These are phyloP conservation scores for Sylvilagus floridanus DNA, from an alignment of 2,797 vertebrate species.

Conservation along the genomic window DNA sequence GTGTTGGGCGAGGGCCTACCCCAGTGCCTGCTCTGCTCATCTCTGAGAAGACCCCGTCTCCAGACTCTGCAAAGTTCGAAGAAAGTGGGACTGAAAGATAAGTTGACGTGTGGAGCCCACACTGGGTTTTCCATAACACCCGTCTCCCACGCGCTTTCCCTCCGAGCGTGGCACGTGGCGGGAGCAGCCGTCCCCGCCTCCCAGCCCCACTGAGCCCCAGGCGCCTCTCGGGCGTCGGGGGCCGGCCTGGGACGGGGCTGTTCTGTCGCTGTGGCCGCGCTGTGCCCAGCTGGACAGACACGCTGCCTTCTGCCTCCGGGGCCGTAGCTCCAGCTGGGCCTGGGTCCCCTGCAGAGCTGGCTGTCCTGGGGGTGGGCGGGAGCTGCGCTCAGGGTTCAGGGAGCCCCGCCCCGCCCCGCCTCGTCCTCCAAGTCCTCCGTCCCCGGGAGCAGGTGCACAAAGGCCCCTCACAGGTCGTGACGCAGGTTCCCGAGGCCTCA, in stretches of 20 bases:
- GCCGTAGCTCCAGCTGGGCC: not conserved
- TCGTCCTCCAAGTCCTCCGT: rapidly evolving
- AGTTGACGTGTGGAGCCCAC: no score
- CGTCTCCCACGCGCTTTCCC: no score
- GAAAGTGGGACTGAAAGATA: no score
- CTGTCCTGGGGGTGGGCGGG: not conserved
- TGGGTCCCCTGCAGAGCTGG: no score
- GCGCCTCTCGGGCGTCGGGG: no score
- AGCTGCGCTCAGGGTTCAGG: not conserved
- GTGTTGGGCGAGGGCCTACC: not conserved
- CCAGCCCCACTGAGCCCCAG: rapidly evolving
- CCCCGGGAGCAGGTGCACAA: rapidly evolving
- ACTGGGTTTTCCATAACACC: no score
- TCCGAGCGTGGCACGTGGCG: not conserved
- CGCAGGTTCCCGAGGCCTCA: rapidly evolving
- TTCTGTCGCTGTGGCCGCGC: rapidly evolving
- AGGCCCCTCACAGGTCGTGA: not conserved
- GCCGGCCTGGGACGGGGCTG: not conserved
- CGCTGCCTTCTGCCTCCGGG: not conserved
- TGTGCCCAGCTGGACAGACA: not conserved
- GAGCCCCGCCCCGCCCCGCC: not conserved
- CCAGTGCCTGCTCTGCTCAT: rapidly evolving
- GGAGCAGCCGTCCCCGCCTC: not conserved
- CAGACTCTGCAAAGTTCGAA: rapidly evolving
- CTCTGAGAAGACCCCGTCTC: not conserved